Evolutionary conservation across 2,888 invertebrate species (phyloP).

Genomic region (Criorhina ranunculi): DNA sequence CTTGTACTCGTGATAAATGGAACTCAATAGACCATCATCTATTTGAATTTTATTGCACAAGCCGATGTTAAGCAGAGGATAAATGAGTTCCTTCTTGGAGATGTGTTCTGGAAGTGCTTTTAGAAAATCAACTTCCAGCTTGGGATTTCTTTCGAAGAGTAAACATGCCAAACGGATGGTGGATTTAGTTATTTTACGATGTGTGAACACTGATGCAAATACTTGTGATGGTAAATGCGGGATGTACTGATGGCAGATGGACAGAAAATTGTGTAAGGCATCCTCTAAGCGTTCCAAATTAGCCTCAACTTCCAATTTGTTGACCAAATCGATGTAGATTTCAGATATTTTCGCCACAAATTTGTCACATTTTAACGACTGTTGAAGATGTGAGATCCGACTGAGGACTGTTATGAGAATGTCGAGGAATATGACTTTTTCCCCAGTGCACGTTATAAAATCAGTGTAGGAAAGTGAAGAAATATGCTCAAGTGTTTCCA

Average conservation of each 20-base stretch:
- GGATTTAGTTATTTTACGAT: conserved; percentile 86
- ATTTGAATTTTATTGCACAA: conserved; percentile 81
- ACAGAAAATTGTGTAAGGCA: conserved; percentile 86
- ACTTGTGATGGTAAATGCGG: conserved; percentile 85
- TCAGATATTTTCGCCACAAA: conserved; percentile 83
- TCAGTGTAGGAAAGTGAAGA: conserved; percentile 82
- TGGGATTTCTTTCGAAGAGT: conserved; percentile 85
- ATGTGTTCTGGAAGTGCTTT: conserved; percentile 82
- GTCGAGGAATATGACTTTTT: conserved; percentile 85
- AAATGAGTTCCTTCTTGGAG: conserved; percentile 87
- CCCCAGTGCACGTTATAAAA: conserved; percentile 80
- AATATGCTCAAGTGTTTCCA: conserved; percentile 80
- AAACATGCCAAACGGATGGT: conserved; percentile 86
- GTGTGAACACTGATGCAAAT: conserved; percentile 86
- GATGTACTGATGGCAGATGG: conserved; percentile 87
- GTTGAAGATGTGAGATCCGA: conserved; percentile 84
- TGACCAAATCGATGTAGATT: conserved; percentile 85
- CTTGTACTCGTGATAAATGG: conserved; percentile 87
- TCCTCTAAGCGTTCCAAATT: conserved; percentile 86
- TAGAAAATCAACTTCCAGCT: conserved; percentile 77
- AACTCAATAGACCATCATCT: conserved; percentile 85
- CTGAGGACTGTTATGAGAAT: conserved; percentile 85
- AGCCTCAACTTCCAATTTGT: conserved; percentile 83
- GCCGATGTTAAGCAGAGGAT: conserved; percentile 86
- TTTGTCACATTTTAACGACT: conserved; percentile 80